A percentile compares a stretch with the other conserved stretches of the same genome.
Conservation (phyloP, 30 jellyfish, hydroid and myxozoan species). For the Aurelia coerulea region DNA sequence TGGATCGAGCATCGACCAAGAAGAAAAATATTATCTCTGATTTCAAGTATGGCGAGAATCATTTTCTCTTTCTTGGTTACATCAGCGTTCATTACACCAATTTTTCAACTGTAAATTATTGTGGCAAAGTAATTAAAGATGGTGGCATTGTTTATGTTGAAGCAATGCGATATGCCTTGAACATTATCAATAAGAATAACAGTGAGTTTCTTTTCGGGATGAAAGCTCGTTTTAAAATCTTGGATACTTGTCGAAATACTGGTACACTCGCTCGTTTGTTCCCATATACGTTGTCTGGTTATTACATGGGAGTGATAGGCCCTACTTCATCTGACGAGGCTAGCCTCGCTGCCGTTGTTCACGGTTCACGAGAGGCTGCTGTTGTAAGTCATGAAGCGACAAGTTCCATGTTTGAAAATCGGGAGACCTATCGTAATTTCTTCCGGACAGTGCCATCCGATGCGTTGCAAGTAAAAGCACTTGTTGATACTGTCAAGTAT, state of each 20-base stretch:
- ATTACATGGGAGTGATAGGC: conserved; percentile 37
- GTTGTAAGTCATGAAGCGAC: conserved; percentile 54
- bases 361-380: conserved; percentile 3
- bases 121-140: conserved; percentile 24
- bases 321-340: conserved; percentile 51
- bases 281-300: background rate
- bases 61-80: conserved; percentile 6
- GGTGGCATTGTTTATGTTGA: conserved; percentile 32
- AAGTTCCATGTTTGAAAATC: conserved; percentile 45
- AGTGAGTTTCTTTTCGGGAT: conserved; percentile 9
- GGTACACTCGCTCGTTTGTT: conserved; percentile 27
- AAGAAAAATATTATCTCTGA: background rate
- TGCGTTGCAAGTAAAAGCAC: conserved; percentile 35
- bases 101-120: background rate
- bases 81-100: conserved; percentile 36
- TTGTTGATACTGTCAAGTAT: conserved; percentile 37
- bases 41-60: background rate
- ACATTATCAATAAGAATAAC: background rate
- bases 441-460: conserved; percentile 84
- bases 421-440: conserved; percentile 17
- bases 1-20: conserved; percentile 6
- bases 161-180: conserved; percentile 44
- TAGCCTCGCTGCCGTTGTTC: conserved; percentile 15
- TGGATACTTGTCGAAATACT: conserved; percentile 16
- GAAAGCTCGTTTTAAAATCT: conserved; percentile 3